These are phyloP conservation scores for Kryptolebias marmoratus DNA, from an alignment of 2,113 vertebrate species.

Conservation along the genomic window DNA sequence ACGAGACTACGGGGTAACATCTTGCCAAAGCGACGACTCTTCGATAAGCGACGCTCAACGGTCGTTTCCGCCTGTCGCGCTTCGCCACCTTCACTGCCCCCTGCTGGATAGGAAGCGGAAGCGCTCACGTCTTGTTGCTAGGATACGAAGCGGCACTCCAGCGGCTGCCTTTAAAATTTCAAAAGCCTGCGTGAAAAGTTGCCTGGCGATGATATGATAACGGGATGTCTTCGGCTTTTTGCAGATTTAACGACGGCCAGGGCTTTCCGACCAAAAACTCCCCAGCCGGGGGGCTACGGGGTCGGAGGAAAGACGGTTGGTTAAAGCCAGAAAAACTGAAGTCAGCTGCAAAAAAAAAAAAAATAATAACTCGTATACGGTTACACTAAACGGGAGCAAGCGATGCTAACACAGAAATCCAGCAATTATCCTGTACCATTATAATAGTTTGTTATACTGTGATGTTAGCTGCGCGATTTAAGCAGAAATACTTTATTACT, in stretches of 20 bases:
- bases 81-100: slow-evolving; percentile 1
- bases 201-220: neutral
- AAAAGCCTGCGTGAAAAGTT: neutral
- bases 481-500: too few relatives aligned
- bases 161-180: neutral
- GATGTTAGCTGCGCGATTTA: too few relatives aligned
- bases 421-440: too few relatives aligned
- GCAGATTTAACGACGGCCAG: slow-evolving; percentile 71
- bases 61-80: slow-evolving; percentile 14
- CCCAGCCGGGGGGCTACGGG: slow-evolving; percentile 74
- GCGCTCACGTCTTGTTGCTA: slow-evolving; percentile 55
- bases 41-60: neutral
- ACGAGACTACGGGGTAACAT: neutral
- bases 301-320: slow-evolving; percentile 74
- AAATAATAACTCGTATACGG: neutral
- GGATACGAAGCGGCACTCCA: slow-evolving; percentile 48
- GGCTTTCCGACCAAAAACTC: slow-evolving; percentile 72
- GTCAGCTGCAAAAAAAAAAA: neutral
- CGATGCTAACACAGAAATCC: neutral
- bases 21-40: slow-evolving; percentile 20
- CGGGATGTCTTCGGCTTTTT: slow-evolving; percentile 63
- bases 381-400: neutral
- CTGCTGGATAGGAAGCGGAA: slow-evolving; percentile 39
- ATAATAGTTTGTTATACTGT: too few relatives aligned
- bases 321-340: neutral